Evolutionary conservation across 1,140 invertebrate genomes (phyloP).

Genomic region (Aphelinus certus): DNA sequence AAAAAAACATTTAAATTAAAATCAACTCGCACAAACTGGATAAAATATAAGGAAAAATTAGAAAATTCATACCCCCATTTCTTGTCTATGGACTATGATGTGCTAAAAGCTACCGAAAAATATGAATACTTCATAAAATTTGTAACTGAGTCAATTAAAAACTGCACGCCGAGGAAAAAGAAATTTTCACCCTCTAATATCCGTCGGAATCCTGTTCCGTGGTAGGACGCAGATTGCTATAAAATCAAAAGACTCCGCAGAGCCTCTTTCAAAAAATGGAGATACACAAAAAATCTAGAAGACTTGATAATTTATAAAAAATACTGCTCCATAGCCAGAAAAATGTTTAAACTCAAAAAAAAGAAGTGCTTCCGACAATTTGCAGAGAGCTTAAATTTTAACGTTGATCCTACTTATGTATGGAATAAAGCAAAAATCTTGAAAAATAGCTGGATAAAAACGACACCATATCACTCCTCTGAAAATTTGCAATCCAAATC

Average conservation of each 20-base stretch:
- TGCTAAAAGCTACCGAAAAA: not conserved
- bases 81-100: too few relatives aligned
- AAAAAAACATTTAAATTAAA: not conserved
- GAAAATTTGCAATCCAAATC: not conserved
- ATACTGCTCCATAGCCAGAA: conserved; percentile 4
- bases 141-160: not conserved
- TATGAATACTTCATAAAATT: not conserved
- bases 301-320: conserved; percentile 40
- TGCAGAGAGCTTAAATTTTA: conserved; percentile 13
- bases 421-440: not conserved
- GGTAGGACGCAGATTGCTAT: conserved; percentile 37
- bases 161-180: not conserved
- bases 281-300: conserved; percentile 7
- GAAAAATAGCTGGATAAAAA: not conserved
- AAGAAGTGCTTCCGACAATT: conserved; percentile 17
- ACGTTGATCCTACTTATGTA: conserved; percentile 14
- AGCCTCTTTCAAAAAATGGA: conserved; percentile 34
- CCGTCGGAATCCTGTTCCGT: conserved; percentile 19
- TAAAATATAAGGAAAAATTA: not conserved
- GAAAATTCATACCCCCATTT: not conserved
- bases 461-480: not conserved
- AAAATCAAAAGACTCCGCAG: conserved; percentile 16
- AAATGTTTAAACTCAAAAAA: conserved; percentile 37
- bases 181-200: not conserved
- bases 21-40: not conserved